These are phyloP conservation scores for Nannospalax galili DNA, from an alignment of 2,113 vertebrate species.

Conservation along the genomic window DNA sequence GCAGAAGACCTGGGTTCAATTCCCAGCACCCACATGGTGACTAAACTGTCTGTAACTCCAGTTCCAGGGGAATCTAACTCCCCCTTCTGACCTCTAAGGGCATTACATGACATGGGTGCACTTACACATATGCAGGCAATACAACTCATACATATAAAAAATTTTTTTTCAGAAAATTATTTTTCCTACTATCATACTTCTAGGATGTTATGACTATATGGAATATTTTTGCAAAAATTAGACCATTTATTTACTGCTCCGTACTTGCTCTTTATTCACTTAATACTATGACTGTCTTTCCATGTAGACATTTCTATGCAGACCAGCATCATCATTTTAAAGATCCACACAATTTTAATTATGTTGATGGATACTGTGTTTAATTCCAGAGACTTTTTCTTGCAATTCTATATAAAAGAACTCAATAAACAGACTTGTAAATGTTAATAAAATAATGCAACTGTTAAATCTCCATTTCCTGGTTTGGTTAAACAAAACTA, in stretches of 20 bases:
- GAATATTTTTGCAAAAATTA: neutral
- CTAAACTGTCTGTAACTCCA: too few relatives aligned
- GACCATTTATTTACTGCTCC: neutral
- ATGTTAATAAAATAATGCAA: neutral
- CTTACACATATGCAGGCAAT: too few relatives aligned
- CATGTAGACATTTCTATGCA: constrained; percentile 7
- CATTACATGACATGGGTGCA: too few relatives aligned
- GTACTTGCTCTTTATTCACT: constrained; percentile 19
- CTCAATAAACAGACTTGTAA: constrained; percentile 5
- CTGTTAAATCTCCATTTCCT: neutral
- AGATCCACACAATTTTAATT: constrained; percentile 11
- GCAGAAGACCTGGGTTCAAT: too few relatives aligned
- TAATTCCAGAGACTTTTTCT: neutral
- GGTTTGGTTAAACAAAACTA: constrained; percentile 27
- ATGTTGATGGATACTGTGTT: neutral
- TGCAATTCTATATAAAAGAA: constrained; percentile 9
- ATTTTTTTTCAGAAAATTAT: neutral
- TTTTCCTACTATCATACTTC: neutral
- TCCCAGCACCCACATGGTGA: too few relatives aligned
- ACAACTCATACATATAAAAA: too few relatives aligned
- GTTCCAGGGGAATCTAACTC: too few relatives aligned
- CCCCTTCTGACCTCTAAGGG: too few relatives aligned
- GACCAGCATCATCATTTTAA: neutral
- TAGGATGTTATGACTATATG: neutral
- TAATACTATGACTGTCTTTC: constrained; percentile 4